phyloP scores from a whole-genome alignment of 2,888 invertebrate species.

The Acrocyrtus sp. region DNA sequence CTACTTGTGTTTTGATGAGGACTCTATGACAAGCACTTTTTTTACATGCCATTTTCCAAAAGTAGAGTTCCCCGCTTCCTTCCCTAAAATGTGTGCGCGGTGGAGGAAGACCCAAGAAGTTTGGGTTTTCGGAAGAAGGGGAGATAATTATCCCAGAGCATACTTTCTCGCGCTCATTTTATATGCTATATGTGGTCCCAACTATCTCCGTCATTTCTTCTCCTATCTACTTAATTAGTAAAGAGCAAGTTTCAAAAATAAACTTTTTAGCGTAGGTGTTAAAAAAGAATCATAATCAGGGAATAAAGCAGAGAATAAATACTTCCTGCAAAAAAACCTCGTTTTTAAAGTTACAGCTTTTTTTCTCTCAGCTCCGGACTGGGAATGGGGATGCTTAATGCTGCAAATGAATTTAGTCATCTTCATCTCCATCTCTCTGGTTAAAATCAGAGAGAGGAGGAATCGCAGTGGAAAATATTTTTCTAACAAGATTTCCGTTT shows the following conservation, averaged over 20 bases:
- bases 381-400: background rate
- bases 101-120: no score
- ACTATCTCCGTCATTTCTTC: background rate
- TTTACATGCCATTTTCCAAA: no score
- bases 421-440: background rate
- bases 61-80: no score
- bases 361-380: background rate
- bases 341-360: no score
- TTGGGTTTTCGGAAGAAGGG: no score
- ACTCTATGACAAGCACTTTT: no score
- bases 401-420: background rate
- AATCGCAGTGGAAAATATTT: background rate
- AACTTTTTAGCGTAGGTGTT: conserved; percentile 31
- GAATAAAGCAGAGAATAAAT: background rate
- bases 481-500: conserved; percentile 5
- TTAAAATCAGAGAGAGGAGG: background rate
- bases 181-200: no score
- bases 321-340: background rate
- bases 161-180: no score
- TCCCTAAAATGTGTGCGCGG: no score
- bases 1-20: no score
- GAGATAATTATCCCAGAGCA: no score
- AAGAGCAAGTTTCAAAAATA: conserved; percentile 24
- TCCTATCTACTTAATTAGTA: conserved; percentile 26
- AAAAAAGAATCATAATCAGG: background rate